Conservation (phyloP, 2,888 invertebrate species). For the Hypena proboscidalis region DNA sequence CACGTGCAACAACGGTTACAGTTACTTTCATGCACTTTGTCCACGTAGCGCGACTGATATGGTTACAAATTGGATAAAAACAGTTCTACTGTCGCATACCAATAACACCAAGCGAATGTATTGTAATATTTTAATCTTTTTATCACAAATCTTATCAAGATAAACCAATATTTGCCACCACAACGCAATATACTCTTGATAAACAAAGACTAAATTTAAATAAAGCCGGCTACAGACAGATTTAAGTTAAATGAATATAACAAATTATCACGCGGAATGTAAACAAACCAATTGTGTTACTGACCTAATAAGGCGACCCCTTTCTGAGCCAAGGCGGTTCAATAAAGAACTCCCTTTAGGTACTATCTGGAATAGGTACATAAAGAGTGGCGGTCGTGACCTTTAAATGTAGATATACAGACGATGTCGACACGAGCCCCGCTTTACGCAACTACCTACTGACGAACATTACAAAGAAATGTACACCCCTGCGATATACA, state of each 20-base stretch:
- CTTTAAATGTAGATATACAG: conserved; percentile 70
- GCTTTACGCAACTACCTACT: conserved; percentile 55
- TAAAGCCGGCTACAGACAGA: neutral
- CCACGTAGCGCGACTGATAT: neutral
- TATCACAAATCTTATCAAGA: no score
- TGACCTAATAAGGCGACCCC: conserved; percentile 84
- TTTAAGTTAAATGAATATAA: conserved; percentile 21
- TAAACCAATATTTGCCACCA: no score
- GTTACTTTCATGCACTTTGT: neutral
- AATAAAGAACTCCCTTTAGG: conserved; percentile 83
- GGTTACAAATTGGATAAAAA: neutral
- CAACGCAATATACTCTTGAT: no score
- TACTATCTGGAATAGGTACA: conserved; percentile 72
- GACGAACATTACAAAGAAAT: conserved; percentile 58
- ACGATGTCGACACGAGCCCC: conserved; percentile 60
- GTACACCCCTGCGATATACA: conserved; percentile 50
- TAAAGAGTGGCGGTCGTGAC: conserved; percentile 77
- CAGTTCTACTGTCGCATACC: neutral
- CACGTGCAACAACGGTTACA: neutral
- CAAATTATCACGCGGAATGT: conserved; percentile 52
- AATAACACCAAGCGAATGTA: no score
- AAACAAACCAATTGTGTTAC: conserved; percentile 79
- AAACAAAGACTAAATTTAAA: neutral
- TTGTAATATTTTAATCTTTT: no score
- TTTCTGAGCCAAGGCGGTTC: conserved; percentile 78